Conservation (phyloP, 2,797 vertebrate species). For the Girardinus metallicus region DNA sequence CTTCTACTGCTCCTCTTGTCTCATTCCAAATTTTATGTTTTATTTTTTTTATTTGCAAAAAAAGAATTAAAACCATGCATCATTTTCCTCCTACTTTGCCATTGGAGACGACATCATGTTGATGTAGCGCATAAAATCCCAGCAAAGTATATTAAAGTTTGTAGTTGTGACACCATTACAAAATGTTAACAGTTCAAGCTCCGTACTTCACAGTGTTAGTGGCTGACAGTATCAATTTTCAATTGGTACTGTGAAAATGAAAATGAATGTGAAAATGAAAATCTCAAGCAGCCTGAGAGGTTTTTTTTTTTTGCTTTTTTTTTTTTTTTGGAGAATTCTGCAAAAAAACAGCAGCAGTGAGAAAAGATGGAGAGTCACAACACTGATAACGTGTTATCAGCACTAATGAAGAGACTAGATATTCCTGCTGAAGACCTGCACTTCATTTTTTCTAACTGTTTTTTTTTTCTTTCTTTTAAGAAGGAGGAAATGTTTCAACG, state of each 20-base stretch:
- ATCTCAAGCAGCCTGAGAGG: not conserved
- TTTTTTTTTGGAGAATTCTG: not conserved
- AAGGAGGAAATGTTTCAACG: not conserved
- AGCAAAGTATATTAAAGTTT: too few relatives aligned
- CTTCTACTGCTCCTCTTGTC: not conserved
- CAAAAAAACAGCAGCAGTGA: not conserved
- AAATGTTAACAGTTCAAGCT: not conserved
- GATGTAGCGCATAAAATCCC: not conserved
- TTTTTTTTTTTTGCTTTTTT: not conserved
- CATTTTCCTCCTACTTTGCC: not conserved
- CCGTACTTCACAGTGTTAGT: not conserved
- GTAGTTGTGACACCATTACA: not conserved
- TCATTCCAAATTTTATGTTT: not conserved
- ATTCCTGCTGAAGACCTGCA: not conserved
- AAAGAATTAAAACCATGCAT: not conserved
- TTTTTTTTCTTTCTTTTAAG: not conserved
- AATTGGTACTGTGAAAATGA: not conserved
- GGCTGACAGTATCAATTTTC: not conserved
- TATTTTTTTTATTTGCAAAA: not conserved
- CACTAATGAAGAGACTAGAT: not conserved
- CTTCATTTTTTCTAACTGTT: not conserved
- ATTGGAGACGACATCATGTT: not conserved
- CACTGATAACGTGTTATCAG: not conserved
- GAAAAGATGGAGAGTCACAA: not conserved
- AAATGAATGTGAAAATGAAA: not conserved